phyloP scores from a whole-genome alignment of 2,113 vertebrate genomes.

The Lepus europaeus region DNA sequence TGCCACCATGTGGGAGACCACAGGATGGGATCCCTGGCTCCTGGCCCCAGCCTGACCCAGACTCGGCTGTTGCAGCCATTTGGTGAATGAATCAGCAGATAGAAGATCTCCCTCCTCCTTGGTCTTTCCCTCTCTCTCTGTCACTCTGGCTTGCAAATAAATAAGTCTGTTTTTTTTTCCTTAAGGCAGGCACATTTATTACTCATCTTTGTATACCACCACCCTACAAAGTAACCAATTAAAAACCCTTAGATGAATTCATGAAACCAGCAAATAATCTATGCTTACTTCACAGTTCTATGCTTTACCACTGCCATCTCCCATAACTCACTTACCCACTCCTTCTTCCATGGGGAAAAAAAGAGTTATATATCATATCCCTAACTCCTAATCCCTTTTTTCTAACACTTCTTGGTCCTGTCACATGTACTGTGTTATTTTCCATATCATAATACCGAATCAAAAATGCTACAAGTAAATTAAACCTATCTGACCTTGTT shows the following conservation, averaged over 20 bases:
- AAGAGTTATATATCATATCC: not conserved
- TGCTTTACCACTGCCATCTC: not conserved
- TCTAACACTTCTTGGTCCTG: constrained; percentile 33
- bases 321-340: not conserved
- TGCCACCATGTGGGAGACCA: too few relatives aligned
- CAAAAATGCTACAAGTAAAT: constrained; percentile 11
- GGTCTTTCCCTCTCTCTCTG: too few relatives aligned
- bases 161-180: not conserved
- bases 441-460: constrained; percentile 11
- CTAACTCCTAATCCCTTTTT: not conserved
- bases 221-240: not conserved
- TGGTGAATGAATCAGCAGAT: too few relatives aligned
- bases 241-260: not conserved
- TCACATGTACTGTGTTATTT: constrained; percentile 6
- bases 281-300: not conserved
- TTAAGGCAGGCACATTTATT: not conserved
- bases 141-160: too few relatives aligned
- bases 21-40: too few relatives aligned
- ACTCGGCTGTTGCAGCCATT: too few relatives aligned
- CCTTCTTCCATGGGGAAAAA: not conserved
- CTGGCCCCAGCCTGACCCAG: too few relatives aligned
- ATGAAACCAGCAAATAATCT: not conserved
- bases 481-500: constrained; percentile 34
- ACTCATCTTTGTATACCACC: not conserved
- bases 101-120: too few relatives aligned